phyloP scores from a whole-genome alignment of 2,113 vertebrate species.

The Lichenostomus cassidix region DNA sequence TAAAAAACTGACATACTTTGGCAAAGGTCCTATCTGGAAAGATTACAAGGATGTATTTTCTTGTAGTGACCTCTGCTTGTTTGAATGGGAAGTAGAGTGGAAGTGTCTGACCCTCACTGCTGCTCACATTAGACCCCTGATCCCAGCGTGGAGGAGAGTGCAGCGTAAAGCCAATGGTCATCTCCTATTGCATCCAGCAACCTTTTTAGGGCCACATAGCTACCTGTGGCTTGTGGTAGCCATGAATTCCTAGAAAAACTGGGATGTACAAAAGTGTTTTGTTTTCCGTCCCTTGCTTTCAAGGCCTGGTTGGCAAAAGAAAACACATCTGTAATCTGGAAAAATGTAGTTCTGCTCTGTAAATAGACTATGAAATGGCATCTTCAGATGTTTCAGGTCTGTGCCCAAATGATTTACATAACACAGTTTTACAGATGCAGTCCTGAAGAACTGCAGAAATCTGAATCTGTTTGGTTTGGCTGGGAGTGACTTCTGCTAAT shows the following conservation, averaged over 20 bases:
- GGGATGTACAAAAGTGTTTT: background rate
- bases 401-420: background rate
- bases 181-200: background rate
- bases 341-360: slow-evolving; percentile 47
- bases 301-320: slow-evolving; percentile 27
- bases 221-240: background rate
- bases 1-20: background rate
- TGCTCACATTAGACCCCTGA: background rate
- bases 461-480: background rate
- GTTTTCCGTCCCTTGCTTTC: background rate
- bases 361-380: slow-evolving; percentile 18
- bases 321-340: slow-evolving; percentile 32
- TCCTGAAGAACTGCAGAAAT: background rate
- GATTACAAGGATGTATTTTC: slow-evolving; percentile 36
- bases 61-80: background rate
- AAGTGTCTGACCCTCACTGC: background rate
- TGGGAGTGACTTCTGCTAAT: background rate
- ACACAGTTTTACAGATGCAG: background rate
- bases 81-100: background rate
- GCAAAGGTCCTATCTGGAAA: background rate
- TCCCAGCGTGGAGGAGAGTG: fast-evolving
- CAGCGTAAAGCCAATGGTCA: background rate
- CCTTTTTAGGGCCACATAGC: background rate
- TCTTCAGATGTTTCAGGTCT: background rate
- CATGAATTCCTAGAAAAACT: background rate